Evolutionary conservation across 2,888 invertebrate species (phyloP).

Genomic region (Scaptomyza flava): DNA sequence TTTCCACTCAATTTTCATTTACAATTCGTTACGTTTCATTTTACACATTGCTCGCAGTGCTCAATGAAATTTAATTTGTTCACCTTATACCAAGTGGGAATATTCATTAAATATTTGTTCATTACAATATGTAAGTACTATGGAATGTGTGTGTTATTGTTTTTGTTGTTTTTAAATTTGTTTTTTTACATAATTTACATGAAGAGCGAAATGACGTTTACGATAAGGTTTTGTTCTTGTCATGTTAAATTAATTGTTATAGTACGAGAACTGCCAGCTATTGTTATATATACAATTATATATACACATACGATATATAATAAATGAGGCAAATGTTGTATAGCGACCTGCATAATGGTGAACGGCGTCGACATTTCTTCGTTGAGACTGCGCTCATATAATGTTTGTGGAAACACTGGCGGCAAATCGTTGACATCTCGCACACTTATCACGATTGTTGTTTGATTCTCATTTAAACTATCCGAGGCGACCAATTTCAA

Average conservation of each 20-base stretch:
- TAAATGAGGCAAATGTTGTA: constrained; percentile 5
- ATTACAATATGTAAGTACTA: constrained; percentile 3
- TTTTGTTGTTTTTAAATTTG: constrained; percentile 8
- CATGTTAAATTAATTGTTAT: constrained; percentile 62
- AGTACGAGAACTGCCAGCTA: constrained; percentile 26
- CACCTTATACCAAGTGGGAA: constrained; percentile 23
- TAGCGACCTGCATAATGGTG: constrained; percentile 91
- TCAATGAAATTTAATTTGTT: constrained; percentile 35
- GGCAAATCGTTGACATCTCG: constrained; percentile 96
- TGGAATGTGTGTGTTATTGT: constrained; percentile 20
- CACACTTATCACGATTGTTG: constrained; percentile 92
- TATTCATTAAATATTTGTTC: constrained; percentile 6
- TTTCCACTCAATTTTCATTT: constrained; percentile 1
- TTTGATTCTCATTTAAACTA: constrained; percentile 95
- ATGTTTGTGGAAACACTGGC: constrained; percentile 90
- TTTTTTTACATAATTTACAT: constrained; percentile 45
- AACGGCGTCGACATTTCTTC: constrained; percentile 91
- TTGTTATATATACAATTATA: constrained; percentile 27
- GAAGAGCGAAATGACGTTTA: constrained; percentile 36
- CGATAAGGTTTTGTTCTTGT: constrained; percentile 37
- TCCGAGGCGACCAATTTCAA: constrained; percentile 95
- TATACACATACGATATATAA: constrained; percentile 25
- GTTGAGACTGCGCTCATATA: constrained; percentile 89
- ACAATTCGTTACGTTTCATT: constrained; percentile 12
- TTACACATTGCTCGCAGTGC: constrained; percentile 6